Conservation (phyloP, 2,797 vertebrate genomes). For the Anguilla obscura region DNA sequence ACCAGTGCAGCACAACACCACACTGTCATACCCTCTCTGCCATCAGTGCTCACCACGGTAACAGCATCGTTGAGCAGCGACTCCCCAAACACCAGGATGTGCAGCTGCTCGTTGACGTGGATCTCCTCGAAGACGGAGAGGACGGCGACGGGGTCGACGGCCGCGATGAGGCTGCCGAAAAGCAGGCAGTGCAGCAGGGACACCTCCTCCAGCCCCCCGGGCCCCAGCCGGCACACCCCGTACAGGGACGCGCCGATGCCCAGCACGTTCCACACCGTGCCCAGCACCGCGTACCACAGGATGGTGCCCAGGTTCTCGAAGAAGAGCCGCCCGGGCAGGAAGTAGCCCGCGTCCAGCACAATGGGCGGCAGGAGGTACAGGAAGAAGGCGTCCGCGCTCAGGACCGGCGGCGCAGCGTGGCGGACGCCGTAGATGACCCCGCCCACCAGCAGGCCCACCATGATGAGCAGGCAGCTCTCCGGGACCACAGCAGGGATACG, state of each 20-base stretch:
- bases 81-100: conserved; percentile 83
- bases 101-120: conserved; percentile 82
- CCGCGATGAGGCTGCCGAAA: conserved; percentile 79
- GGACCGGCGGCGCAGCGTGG: conserved; percentile 73
- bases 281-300: conserved; percentile 78
- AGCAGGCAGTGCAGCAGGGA: conserved; percentile 81
- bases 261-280: conserved; percentile 80
- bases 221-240: conserved; percentile 75
- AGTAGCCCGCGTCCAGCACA: conserved; percentile 81
- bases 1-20: neutral
- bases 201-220: conserved; percentile 69
- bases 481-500: conserved; percentile 77
- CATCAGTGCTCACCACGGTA: conserved; percentile 71
- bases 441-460: conserved; percentile 80
- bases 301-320: conserved; percentile 84
- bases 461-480: conserved; percentile 82
- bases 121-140: conserved; percentile 85
- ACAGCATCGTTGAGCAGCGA: conserved; percentile 82
- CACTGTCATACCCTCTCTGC: neutral
- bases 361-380: conserved; percentile 83
- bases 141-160: conserved; percentile 78
- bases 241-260: conserved; percentile 80
- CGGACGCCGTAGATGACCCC: conserved; percentile 80
- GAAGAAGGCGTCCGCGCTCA: conserved; percentile 82
- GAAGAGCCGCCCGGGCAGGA: conserved; percentile 81